Evolutionary conservation across 2,888 invertebrate genomes (phyloP).

Genomic region (Cosmorhoe ocellata): DNA sequence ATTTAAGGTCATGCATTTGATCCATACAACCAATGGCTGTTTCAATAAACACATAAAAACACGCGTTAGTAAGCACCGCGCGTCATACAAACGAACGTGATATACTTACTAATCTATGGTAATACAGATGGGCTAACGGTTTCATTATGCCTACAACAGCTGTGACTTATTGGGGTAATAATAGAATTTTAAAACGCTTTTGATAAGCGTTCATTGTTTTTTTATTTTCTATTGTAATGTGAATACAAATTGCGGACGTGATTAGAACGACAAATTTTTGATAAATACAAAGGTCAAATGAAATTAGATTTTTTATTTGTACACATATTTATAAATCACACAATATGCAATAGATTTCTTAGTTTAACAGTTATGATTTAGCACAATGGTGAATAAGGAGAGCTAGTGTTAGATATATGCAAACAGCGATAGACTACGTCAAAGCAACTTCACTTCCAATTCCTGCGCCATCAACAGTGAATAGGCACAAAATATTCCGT

Average conservation of each 20-base stretch:
- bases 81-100: conserved; percentile 61
- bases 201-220: conserved; percentile 23
- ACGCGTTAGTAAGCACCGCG: conserved; percentile 62
- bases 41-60: conserved; percentile 80
- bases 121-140: conserved; percentile 50
- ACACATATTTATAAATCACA: too few species aligned
- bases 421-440: conserved; percentile 7
- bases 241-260: conserved; percentile 1
- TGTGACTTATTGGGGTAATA: conserved; percentile 33
- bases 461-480: conserved; percentile 16
- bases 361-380: too few species aligned
- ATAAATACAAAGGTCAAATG: too few species aligned
- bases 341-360: too few species aligned
- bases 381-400: too few species aligned
- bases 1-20: conserved; percentile 52
- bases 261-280: neutral
- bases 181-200: conserved; percentile 40
- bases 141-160: conserved; percentile 49
- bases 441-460: conserved; percentile 4
- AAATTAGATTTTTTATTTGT: too few species aligned
- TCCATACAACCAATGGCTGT: conserved; percentile 66
- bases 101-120: conserved; percentile 54
- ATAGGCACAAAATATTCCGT: conserved; percentile 27
- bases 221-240: conserved; percentile 17
- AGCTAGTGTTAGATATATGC: conserved; percentile 2